Percentiles rank a stretch among this genome's conserved stretches.
Conservation (phyloP, 2,888 invertebrate species). For the Pherbina coryleti region DNA sequence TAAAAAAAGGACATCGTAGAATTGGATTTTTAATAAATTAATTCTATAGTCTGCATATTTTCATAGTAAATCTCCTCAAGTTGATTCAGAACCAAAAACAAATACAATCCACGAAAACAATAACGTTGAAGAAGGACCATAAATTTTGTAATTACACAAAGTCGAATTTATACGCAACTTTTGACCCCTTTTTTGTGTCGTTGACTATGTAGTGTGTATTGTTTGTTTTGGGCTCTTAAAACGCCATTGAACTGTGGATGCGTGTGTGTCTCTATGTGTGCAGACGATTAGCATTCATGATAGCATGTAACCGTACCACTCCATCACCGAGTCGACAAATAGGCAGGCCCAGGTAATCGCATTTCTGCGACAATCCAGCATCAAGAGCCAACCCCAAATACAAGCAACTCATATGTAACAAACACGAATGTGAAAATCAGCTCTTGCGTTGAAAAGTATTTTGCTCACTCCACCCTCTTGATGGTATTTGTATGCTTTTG, state of each 20-base stretch:
- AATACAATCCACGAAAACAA: not conserved
- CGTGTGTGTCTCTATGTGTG: conserved; percentile 48
- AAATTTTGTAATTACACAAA: conserved; percentile 64
- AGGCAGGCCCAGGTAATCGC: conserved; percentile 65
- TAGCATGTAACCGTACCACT: conserved; percentile 23
- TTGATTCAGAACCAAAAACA: not conserved
- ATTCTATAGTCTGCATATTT: not conserved
- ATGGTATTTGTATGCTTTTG: not conserved
- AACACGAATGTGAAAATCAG: not conserved
- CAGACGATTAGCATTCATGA: conserved; percentile 61
- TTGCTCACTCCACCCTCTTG: not conserved
- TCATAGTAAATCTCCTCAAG: not conserved
- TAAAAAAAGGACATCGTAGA: not conserved
- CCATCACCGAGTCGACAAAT: conserved; percentile 53
- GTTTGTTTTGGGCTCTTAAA: not conserved
- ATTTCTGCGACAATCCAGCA: conserved; percentile 48
- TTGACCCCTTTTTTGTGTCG: conserved; percentile 64
- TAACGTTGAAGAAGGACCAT: conserved; percentile 44
- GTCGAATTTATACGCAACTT: conserved; percentile 66
- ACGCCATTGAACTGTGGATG: conserved; percentile 4
- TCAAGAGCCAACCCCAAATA: not conserved
- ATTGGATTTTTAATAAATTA: not conserved
- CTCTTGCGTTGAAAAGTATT: not conserved
- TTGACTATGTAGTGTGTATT: conserved; percentile 21
- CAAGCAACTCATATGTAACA: not conserved